phyloP scores from a whole-genome alignment of 2,113 vertebrate genomes.

The Cephalopholis sonnerati region DNA sequence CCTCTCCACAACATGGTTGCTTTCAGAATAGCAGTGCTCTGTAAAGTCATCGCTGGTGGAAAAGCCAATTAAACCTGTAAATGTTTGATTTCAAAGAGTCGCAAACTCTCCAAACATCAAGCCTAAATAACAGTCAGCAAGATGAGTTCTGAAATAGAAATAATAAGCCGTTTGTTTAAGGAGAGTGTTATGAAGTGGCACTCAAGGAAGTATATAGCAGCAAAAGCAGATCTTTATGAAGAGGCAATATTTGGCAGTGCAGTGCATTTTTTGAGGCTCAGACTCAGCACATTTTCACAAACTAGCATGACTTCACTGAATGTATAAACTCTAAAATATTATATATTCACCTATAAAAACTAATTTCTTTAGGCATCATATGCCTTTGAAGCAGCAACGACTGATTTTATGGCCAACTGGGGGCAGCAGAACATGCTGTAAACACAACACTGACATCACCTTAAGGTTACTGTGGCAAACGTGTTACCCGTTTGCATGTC shows the following conservation, averaged over 20 bases:
- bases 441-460: not conserved
- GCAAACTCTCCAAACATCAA: not conserved
- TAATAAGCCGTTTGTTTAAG: conserved; percentile 9
- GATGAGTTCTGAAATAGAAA: conserved; percentile 13
- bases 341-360: not conserved
- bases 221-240: not conserved
- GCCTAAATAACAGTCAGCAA: conserved; percentile 5
- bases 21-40: conserved; percentile 22
- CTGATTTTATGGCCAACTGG: not conserved
- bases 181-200: not conserved
- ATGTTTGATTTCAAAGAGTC: conserved; percentile 25
- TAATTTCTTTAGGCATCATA: not conserved
- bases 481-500: not conserved
- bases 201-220: not conserved
- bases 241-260: not conserved
- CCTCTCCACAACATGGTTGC: conserved; percentile 30
- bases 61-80: conserved; percentile 43
- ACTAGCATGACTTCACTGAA: not conserved
- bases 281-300: conserved; percentile 7
- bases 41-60: conserved; percentile 37
- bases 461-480: not conserved
- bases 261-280: not conserved
- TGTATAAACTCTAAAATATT: not conserved
- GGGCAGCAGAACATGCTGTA: not conserved
- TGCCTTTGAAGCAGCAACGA: not conserved